phyloP scores from a whole-genome alignment of 2,797 vertebrate species.

The Chelon labrosus region DNA sequence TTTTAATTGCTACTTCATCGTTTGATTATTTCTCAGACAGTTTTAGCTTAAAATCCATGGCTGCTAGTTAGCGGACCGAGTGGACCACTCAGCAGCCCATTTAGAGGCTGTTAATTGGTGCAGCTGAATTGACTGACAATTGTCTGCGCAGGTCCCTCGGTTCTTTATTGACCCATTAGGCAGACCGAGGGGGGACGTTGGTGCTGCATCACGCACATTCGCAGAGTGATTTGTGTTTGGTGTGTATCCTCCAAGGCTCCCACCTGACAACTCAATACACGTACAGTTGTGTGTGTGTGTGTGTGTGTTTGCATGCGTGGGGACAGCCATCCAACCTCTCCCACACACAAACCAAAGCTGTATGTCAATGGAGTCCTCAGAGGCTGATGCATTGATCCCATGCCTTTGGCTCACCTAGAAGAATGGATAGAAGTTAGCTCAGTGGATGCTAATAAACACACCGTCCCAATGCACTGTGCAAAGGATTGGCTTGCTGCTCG shows the following conservation, averaged over 20 bases:
- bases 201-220: constrained; percentile 31
- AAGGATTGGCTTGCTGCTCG: background rate
- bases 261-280: constrained; percentile 61
- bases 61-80: constrained; percentile 13
- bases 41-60: background rate
- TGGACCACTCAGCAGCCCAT: constrained; percentile 50
- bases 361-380: constrained; percentile 38
- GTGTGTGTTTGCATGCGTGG: constrained; percentile 10
- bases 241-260: constrained; percentile 43
- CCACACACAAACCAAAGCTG: constrained; percentile 9
- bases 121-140: constrained; percentile 65
- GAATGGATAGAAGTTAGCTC: constrained; percentile 23
- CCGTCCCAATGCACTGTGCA: background rate
- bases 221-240: constrained; percentile 39
- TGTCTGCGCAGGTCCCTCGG: constrained; percentile 62
- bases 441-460: constrained; percentile 35
- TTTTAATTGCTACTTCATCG: constrained; percentile 7
- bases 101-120: constrained; percentile 59
- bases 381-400: constrained; percentile 53
- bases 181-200: constrained; percentile 5
- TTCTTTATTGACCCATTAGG: constrained; percentile 67
- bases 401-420: constrained; percentile 23
- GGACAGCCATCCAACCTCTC: background rate
- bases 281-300: constrained; percentile 10
- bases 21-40: background rate